Conservation (phyloP, 2,888 invertebrate genomes). For the Eueremaeus valkanovi region DNA sequence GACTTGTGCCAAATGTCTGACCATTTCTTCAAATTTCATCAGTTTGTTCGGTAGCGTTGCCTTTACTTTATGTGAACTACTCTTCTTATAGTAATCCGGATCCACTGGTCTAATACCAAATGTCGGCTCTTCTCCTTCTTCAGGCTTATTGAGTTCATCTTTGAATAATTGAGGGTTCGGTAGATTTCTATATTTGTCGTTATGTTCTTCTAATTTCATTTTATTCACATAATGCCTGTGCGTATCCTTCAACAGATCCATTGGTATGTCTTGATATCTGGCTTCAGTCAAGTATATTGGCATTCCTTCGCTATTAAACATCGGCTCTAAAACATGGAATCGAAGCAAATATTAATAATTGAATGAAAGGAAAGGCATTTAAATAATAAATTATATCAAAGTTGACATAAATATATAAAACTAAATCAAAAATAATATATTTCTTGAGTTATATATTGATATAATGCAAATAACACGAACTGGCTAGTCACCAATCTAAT, state of each 20-base stretch:
- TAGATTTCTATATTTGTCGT: neutral
- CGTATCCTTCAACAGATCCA: neutral
- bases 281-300: neutral
- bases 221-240: conserved; percentile 5
- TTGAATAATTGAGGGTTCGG: conserved; percentile 11
- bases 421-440: neutral
- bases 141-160: neutral
- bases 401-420: neutral
- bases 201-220: neutral
- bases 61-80: neutral
- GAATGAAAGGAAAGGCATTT: too few relatives aligned
- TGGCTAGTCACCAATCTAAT: too few relatives aligned
- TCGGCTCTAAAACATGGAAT: neutral
- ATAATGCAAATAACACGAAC: too few relatives aligned
- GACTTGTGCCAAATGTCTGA: neutral
- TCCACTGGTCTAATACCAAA: neutral
- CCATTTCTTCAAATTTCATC: conserved; percentile 17
- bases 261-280: neutral
- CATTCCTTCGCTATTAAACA: neutral
- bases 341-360: neutral
- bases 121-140: neutral
- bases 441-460: too few relatives aligned
- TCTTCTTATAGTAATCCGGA: neutral
- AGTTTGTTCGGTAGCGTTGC: conserved; percentile 17
- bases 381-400: too few relatives aligned